Percentiles rank a stretch among this genome's conserved stretches.
phyloP scores from a whole-genome alignment of 1,140 invertebrate genomes.

The Hydropsyche tenuis region DNA sequence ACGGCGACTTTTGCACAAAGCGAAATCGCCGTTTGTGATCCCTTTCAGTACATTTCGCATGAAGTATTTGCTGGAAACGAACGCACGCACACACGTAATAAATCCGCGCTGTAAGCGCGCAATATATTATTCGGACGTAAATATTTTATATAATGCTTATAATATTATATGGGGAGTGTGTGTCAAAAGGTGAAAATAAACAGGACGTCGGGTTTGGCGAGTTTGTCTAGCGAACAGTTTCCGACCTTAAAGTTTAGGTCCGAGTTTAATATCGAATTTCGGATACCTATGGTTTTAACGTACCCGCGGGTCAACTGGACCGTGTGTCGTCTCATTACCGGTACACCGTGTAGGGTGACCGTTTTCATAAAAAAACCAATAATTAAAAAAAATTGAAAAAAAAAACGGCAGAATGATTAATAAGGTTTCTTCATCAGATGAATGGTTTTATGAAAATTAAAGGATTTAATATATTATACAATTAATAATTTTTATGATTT shows the following conservation, averaged over 20 bases:
- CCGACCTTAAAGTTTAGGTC: slow-evolving; percentile 12
- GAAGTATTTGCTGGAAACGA: neutral
- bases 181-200: slow-evolving; percentile 22
- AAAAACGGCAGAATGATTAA: too few relatives aligned
- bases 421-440: too few relatives aligned
- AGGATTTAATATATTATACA: too few relatives aligned
- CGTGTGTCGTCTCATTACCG: slow-evolving; percentile 6
- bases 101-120: too few relatives aligned
- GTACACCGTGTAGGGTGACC: neutral
- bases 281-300: neutral
- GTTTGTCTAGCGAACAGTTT: slow-evolving; percentile 19
- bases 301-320: neutral
- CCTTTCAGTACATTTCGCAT: neutral
- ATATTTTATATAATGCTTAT: too few relatives aligned
- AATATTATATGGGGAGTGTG: neutral
- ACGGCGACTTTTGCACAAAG: too few relatives aligned
- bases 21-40: neutral
- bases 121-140: too few relatives aligned
- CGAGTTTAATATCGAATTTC: slow-evolving; percentile 22
- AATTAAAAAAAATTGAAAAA: neutral
- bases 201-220: neutral
- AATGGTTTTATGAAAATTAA: too few relatives aligned
- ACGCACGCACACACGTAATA: neutral
- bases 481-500: too few relatives aligned
- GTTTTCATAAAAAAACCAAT: neutral